Percentiles rank a stretch among this genome's conserved stretches.
Conservation (phyloP, 2,888 invertebrate genomes). For the Erynnis tages region DNA sequence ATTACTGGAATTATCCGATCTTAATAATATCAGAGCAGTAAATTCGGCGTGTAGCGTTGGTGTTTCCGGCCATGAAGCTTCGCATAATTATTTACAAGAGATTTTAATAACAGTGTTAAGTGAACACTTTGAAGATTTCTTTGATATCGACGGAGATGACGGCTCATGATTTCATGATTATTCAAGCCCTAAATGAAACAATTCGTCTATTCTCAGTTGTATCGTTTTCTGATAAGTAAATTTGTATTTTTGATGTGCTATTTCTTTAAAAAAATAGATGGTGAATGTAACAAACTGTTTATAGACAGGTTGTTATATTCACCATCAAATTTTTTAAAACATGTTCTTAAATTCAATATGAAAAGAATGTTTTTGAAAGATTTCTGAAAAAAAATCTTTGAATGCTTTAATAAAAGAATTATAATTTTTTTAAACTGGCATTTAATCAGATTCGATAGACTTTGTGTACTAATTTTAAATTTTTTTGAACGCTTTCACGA, state of each 20-base stretch:
- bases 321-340: no score
- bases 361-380: no score
- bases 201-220: constrained; percentile 38
- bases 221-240: not conserved
- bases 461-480: constrained; percentile 40
- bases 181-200: constrained; percentile 50
- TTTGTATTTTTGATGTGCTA: not conserved
- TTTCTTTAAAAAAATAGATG: no score
- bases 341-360: no score
- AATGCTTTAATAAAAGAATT: no score
- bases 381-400: no score
- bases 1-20: constrained; percentile 8
- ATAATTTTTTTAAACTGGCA: no score
- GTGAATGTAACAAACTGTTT: no score
- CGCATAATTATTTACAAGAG: constrained; percentile 46
- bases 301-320: no score
- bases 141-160: constrained; percentile 56
- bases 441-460: no score
- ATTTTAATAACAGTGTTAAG: constrained; percentile 57
- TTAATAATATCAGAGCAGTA: constrained; percentile 24
- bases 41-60: constrained; percentile 1
- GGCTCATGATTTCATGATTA: constrained; percentile 68
- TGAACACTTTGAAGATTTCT: constrained; percentile 64
- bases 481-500: constrained; percentile 39
- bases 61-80: constrained; percentile 35